These are phyloP conservation scores for Catharus bicknelli DNA, from an alignment of 2,113 vertebrate genomes.

Conservation along the genomic window DNA sequence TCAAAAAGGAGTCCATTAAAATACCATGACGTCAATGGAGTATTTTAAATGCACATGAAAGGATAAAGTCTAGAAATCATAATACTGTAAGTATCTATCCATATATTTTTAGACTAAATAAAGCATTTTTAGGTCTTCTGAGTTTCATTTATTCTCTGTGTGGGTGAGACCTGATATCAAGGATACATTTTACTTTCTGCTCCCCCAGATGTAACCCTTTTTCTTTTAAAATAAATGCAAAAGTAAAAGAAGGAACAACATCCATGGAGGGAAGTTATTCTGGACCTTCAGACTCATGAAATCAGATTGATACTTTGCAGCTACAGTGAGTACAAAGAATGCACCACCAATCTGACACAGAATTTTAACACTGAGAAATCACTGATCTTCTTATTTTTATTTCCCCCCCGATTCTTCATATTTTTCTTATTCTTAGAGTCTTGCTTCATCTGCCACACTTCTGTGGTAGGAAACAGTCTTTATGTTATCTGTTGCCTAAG, in stretches of 20 bases:
- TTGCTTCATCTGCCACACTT: background rate
- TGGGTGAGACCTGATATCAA: background rate
- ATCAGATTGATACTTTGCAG: background rate
- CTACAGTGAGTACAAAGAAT: background rate
- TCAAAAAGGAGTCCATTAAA: conserved; percentile 20
- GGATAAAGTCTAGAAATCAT: background rate
- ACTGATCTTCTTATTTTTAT: background rate
- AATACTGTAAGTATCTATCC: background rate
- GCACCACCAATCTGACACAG: background rate
- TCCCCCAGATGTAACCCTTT: background rate
- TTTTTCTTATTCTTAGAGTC: background rate
- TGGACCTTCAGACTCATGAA: background rate
- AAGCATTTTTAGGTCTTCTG: background rate
- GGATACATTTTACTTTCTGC: background rate
- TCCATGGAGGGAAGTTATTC: background rate
- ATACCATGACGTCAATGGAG: background rate
- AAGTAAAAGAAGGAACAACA: background rate
- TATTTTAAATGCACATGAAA: background rate
- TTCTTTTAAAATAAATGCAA: background rate
- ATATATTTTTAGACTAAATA: background rate
- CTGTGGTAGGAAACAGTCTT: background rate
- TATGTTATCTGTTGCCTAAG: background rate
- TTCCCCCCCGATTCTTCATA: background rate
- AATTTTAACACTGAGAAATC: background rate
- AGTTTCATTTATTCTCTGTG: background rate